Evolutionary conservation across 2,113 vertebrate species (phyloP), one percentile per base, ranked within the genome.

Genomic region (Vireo altiloquus): DNA sequence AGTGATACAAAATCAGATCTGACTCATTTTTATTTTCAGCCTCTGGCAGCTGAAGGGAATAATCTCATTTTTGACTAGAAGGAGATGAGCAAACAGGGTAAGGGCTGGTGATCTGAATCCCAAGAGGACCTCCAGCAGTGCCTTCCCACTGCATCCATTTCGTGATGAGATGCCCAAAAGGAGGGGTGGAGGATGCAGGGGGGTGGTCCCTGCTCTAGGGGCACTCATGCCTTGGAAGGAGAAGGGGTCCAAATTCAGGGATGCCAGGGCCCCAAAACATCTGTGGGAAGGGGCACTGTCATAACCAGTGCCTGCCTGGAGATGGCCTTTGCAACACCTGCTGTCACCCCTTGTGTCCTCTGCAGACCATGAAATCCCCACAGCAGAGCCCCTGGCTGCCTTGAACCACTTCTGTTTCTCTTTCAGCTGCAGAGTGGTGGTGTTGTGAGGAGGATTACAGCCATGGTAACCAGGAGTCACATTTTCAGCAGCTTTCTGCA

Each of bases 1-100:
- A 87, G 79, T 40, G 64, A 61, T 71, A 89, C 57, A 94, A 93
- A 94, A 89, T 68, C 82, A 92, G 75, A 94, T 72, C 69, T 91
- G 72, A 92, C 49, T 71, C 21, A 33, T 49, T 22, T 37, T 65
- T 78, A 82, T 91, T 90, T 65, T 49, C 65, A 64, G 54, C 81
- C 69, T 70, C 69, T 90, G 85, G 82, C 60, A 87, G 64, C 60
- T 91, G 52, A 86, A 89, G 27, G 39, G 71, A 86, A 91, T 72
- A 76, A 78, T 66, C 46, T 91, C 44, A 54, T 86, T 50, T 88
- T 91, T 87, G 52, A 78, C 50, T 66, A 50, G 64, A 92, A 80
- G 30, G 53, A 79, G 63, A 86, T 40, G 54, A 60, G 28, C 49
- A 87, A 94, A 77, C 37, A 46, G 5, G 49, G 65, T 39, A 52